Base-by-base conservation (phyloP, 2,888 invertebrate genomes). In the Heterodera filipjevi region DNA sequence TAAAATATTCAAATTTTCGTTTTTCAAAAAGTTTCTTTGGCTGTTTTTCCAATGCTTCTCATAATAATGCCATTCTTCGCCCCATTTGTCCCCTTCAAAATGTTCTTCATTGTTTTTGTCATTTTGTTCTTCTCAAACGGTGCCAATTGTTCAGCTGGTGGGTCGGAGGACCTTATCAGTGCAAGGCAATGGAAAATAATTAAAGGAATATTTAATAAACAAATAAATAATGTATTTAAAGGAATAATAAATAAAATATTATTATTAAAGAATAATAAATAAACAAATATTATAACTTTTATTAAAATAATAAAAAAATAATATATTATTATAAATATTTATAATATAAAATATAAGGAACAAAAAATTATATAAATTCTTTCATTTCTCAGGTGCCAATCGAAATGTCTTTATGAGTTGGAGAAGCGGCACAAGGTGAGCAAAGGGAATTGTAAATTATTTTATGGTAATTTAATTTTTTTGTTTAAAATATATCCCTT, bases 371-470 rank as follows among this genome's bases (percentile, higher is more conserved):
- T n/a, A n/a, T n/a, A n/a, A n/a, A n/a, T n/a, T n/a, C n/a, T n/a
- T n/a, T 3, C 1, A 66, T 35, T 32, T 73, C 22, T 72, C 10
- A 77, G 87, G 77, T 87, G 87, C 71, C 87, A 87, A 78, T 82
- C 87, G 22, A 85, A 85, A 79, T 87, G 87, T 77, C 81, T 87
- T 12, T 79, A 82, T 75, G 81, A 87, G 76, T 81, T 87, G 82
- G 86, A 87, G 76, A 72, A 71, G 12, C 79, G 83, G 12, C 66
- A 83, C 53, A 85, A 86, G 80, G 87, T 87, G 68, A 74, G 85
- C 78, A 27, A 44, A 10, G 12, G 12, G 5, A 44, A 44, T 44
- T 10, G 12, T 30, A 35, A 32, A 27, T 72, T 74, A 53, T 14
- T n/a, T n/a, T n/a, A n/a, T n/a, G n/a, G n/a, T n/a, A 8, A 27